phyloP scores from a whole-genome alignment of 2,797 vertebrate species.

The Neomorphus geoffroyi region DNA sequence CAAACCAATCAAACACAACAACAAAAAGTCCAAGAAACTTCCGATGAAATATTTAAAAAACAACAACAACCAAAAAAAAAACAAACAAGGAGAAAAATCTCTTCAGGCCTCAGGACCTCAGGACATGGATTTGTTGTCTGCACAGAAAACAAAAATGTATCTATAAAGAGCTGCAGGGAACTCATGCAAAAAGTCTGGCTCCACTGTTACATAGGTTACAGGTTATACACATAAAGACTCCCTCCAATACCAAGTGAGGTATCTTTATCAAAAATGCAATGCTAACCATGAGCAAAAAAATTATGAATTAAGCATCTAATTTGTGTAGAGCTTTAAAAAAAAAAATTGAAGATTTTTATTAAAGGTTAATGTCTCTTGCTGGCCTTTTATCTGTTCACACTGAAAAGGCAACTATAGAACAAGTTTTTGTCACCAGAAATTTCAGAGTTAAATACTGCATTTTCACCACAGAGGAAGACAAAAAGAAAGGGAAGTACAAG shows the following conservation, averaged over 20 bases:
- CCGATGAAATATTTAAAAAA: not conserved
- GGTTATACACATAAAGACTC: not conserved
- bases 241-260: not conserved
- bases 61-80: not conserved
- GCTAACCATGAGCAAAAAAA: not conserved
- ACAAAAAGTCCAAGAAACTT: not conserved
- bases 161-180: not conserved
- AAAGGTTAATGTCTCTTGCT: not conserved
- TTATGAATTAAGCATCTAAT: not conserved
- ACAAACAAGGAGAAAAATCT: not conserved
- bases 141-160: not conserved
- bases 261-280: not conserved
- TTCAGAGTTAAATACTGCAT: not conserved
- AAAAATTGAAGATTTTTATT: no score
- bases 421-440: not conserved
- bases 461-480: not conserved
- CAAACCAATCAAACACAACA: not conserved
- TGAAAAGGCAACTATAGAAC: not conserved
- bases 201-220: not conserved
- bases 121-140: not conserved
- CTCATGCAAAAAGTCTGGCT: not conserved
- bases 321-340: not conserved
- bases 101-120: not conserved
- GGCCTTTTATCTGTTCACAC: not conserved
- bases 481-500: not conserved